phyloP scores from a whole-genome alignment of 2,888 invertebrate species.

The Chorisops tibialis region DNA sequence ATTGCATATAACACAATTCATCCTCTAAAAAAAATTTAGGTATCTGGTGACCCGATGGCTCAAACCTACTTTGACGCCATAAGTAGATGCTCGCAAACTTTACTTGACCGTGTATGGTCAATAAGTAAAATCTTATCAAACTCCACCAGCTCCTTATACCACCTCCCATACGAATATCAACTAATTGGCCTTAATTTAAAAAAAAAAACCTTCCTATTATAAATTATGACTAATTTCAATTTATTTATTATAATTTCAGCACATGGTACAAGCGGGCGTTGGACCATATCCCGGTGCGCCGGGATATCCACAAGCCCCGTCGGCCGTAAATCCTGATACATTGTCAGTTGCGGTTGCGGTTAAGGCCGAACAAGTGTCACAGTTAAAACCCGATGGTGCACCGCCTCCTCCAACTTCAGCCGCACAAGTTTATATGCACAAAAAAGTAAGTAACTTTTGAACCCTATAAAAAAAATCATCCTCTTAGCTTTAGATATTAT shows the following conservation, averaged over 20 bases:
- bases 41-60: too few relatives aligned
- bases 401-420: slow-evolving; percentile 41
- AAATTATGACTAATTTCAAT: slow-evolving; percentile 2
- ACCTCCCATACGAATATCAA: too few relatives aligned
- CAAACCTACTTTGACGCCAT: too few relatives aligned
- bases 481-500: too few relatives aligned
- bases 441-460: slow-evolving; percentile 31
- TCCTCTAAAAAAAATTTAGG: too few relatives aligned
- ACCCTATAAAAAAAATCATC: neutral
- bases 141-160: too few relatives aligned
- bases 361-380: slow-evolving; percentile 47
- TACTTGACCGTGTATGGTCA: too few relatives aligned
- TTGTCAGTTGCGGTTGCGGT: slow-evolving; percentile 48
- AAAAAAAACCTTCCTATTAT: too few relatives aligned
- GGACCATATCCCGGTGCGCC: slow-evolving; percentile 50
- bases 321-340: slow-evolving; percentile 46
- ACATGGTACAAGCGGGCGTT: slow-evolving; percentile 52
- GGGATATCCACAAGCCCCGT: slow-evolving; percentile 49
- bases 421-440: slow-evolving; percentile 36
- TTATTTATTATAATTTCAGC: slow-evolving; percentile 43
- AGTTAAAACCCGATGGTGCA: slow-evolving; percentile 44
- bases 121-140: too few relatives aligned
- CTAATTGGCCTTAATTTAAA: too few relatives aligned
- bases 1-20: too few relatives aligned
- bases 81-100: too few relatives aligned